These are phyloP conservation scores for Dreissena rostriformis DNA, from an alignment of 1,140 invertebrate genomes.

Conservation along the genomic window DNA sequence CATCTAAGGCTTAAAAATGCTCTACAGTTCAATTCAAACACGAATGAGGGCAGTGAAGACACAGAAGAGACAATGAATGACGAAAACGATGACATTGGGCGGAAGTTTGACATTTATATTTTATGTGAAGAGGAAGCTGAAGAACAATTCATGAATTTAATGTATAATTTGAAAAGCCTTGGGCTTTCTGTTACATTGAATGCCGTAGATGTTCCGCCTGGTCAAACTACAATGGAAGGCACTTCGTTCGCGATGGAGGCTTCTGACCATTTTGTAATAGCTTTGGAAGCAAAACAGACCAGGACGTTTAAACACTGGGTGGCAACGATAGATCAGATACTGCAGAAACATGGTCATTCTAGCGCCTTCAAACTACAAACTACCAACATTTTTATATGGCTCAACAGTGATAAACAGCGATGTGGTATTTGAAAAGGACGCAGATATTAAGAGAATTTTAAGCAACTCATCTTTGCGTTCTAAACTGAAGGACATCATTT, in stretches of 20 bases:
- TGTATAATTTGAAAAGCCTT: not conserved
- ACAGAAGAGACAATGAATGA: not conserved
- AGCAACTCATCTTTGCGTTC: too few relatives aligned
- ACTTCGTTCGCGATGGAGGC: not conserved
- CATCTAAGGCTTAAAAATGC: slow-evolving; percentile 22
- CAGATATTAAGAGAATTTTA: too few relatives aligned
- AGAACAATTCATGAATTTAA: not conserved
- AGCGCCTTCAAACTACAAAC: not conserved
- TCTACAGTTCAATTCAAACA: not conserved
- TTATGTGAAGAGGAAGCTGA: slow-evolving; percentile 21
- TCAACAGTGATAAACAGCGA: too few relatives aligned
- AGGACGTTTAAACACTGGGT: not conserved
- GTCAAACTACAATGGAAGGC: not conserved
- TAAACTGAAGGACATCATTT: too few relatives aligned
- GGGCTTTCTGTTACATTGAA: slow-evolving; percentile 12
- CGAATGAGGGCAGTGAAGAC: not conserved
- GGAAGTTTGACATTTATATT: slow-evolving; percentile 5
- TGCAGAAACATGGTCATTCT: not conserved
- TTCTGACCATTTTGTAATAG: slow-evolving; percentile 15
- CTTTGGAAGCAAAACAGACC: not conserved
- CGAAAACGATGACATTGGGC: not conserved
- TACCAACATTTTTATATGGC: too few relatives aligned
- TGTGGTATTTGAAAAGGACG: too few relatives aligned
- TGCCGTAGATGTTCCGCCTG: not conserved
- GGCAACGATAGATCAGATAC: not conserved